A percentile compares a stretch with the other conserved stretches of the same genome.
Conservation (phyloP, 2,888 invertebrate species). For the Machimus atricapillus region DNA sequence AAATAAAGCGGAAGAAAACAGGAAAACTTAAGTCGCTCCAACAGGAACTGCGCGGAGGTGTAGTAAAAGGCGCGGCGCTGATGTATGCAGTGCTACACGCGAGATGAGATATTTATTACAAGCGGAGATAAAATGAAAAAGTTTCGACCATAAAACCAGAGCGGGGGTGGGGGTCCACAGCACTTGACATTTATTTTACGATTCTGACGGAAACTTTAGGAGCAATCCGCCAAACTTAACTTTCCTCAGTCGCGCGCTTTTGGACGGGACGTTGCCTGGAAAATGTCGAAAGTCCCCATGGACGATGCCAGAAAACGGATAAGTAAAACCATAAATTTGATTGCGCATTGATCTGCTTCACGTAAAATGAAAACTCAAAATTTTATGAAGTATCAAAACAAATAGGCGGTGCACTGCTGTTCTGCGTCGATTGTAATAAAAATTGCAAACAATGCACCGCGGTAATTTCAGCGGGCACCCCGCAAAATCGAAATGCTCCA, state of each 20-base stretch:
- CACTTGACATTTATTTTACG: conserved; percentile 26
- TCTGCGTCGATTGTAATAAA: neutral
- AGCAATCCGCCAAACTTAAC: neutral
- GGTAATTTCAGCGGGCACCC: neutral
- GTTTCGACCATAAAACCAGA: neutral
- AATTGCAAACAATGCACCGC: neutral
- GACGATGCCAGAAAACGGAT: neutral
- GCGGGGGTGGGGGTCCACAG: neutral
- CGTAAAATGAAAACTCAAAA: neutral
- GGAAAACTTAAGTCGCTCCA: neutral
- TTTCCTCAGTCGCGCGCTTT: neutral
- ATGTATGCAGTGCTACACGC: conserved; percentile 8
- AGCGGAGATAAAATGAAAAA: conserved; percentile 28
- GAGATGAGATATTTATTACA: conserved; percentile 17
- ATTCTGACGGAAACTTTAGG: conserved; percentile 23
- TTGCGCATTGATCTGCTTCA: neutral
- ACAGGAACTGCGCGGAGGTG: neutral
- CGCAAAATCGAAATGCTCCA: neutral
- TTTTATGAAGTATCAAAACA: neutral
- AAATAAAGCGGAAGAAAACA: conserved; percentile 1
- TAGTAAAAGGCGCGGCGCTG: neutral
- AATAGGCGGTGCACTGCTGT: neutral
- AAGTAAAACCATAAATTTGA: conserved; percentile 30
- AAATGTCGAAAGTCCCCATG: neutral
- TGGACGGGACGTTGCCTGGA: neutral